Evolutionary conservation across 2,113 vertebrate genomes (phyloP).

Genomic region (Edolisoma coerulescens): DNA sequence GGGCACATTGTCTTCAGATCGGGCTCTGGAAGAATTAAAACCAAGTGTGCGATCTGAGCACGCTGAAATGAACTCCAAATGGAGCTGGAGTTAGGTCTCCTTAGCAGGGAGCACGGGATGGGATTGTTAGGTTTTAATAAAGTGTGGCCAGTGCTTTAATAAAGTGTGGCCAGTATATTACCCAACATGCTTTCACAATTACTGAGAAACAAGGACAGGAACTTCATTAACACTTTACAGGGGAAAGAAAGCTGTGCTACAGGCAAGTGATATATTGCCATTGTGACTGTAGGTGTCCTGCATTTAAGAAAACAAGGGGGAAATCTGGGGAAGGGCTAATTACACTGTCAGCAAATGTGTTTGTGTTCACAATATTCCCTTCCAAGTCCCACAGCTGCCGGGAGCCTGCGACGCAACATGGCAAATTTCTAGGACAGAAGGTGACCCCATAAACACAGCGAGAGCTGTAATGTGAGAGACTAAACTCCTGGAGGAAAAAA

Average conservation of each 20-base stretch:
- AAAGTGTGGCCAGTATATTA: slow-evolving; percentile 61
- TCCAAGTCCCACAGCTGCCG: neutral
- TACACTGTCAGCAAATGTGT: slow-evolving; percentile 41
- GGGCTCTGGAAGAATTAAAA: slow-evolving; percentile 42
- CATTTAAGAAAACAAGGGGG: slow-evolving; percentile 33
- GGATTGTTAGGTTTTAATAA: slow-evolving; percentile 52
- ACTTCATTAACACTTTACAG: slow-evolving; percentile 67
- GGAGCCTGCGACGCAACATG: neutral
- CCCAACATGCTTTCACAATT: slow-evolving; percentile 55
- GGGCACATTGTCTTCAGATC: neutral
- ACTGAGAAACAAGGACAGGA: slow-evolving; percentile 55
- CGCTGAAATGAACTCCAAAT: neutral
- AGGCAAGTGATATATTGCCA: slow-evolving; percentile 35
- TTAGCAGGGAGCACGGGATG: neutral
- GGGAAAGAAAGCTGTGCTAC: slow-evolving; percentile 50
- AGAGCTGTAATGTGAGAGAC: neutral
- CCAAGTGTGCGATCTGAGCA: slow-evolving; percentile 41
- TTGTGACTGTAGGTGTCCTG: slow-evolving; percentile 59
- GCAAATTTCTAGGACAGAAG: slow-evolving; percentile 31
- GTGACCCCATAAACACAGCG: slow-evolving; percentile 31
- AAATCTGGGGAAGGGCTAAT: slow-evolving; percentile 36
- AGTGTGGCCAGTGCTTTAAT: slow-evolving; percentile 57
- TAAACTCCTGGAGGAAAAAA: neutral
- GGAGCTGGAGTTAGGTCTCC: neutral
- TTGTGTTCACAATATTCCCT: neutral